These are phyloP conservation scores for Suncus etruscus DNA, from an alignment of 2,113 vertebrate species.

Conservation along the genomic window DNA sequence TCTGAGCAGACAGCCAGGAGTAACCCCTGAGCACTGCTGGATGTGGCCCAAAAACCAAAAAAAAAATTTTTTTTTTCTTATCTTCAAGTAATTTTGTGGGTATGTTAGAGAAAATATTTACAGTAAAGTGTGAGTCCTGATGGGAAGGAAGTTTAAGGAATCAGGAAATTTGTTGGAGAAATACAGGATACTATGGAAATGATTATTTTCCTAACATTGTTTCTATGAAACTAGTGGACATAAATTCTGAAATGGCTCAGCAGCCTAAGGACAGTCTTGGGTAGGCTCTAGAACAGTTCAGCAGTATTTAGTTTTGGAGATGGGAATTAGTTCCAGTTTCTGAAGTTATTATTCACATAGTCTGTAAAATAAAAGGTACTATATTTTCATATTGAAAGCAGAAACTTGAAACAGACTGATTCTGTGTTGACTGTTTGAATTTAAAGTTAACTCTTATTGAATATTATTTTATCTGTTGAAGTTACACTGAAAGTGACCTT, in stretches of 20 bases:
- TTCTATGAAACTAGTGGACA: slow-evolving; percentile 30
- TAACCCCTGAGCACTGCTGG: no score
- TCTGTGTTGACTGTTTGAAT: slow-evolving; percentile 14
- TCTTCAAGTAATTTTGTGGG: slow-evolving; percentile 12
- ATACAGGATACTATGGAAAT: not conserved
- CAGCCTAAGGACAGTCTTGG: not conserved
- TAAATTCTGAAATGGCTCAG: slow-evolving; percentile 13
- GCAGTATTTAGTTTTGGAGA: slow-evolving; percentile 38
- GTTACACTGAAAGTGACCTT: not conserved
- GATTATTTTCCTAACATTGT: slow-evolving; percentile 22
- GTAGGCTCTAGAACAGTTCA: not conserved
- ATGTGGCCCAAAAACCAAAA: no score
- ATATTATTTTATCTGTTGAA: slow-evolving; percentile 20
- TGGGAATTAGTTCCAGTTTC: not conserved
- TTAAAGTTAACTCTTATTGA: slow-evolving; percentile 37
- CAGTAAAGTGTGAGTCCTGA: not conserved
- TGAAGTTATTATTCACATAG: slow-evolving; percentile 14
- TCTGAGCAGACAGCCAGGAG: no score
- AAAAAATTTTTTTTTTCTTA: not conserved
- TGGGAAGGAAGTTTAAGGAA: not conserved
- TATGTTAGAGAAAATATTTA: not conserved
- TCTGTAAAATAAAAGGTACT: slow-evolving; percentile 12
- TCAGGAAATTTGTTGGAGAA: not conserved
- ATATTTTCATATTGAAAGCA: not conserved
- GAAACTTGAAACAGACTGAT: not conserved